These are phyloP conservation scores for Thymelicus acteon DNA, from an alignment of 2,888 invertebrate genomes.

Conservation along the genomic window DNA sequence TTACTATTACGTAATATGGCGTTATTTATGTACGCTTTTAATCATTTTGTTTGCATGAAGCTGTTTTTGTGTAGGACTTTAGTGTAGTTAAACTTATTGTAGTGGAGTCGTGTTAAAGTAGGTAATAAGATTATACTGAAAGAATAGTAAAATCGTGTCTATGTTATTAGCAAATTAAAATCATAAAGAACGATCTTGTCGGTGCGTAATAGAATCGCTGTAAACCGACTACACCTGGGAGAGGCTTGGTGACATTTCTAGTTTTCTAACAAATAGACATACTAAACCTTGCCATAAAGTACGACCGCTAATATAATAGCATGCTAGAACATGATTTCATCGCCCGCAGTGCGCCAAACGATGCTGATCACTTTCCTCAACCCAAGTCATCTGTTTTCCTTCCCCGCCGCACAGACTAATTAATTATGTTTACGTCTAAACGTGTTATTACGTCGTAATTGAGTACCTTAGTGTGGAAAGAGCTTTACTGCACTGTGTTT, in stretches of 20 bases:
- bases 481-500: constrained; percentile 3
- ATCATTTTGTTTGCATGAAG: not conserved
- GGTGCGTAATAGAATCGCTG: not conserved
- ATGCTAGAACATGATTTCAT: constrained; percentile 28
- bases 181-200: no score
- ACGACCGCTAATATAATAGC: constrained; percentile 15
- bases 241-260: constrained; percentile 5
- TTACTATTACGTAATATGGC: not conserved
- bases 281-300: not conserved
- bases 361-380: constrained; percentile 29
- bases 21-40: not conserved
- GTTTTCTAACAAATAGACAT: constrained; percentile 12
- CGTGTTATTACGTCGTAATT: constrained; percentile 26
- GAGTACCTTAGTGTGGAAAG: constrained; percentile 16
- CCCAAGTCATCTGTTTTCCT: constrained; percentile 34
- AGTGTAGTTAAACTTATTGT: not conserved
- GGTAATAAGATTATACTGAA: no score
- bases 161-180: no score
- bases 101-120: no score
- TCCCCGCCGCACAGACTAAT: constrained; percentile 34
- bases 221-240: not conserved
- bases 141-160: no score
- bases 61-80: not conserved
- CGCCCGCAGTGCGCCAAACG: constrained; percentile 35
- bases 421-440: constrained; percentile 33